Evolutionary conservation across 2,888 invertebrate species (phyloP).

Genomic region (Meloe dianella): DNA sequence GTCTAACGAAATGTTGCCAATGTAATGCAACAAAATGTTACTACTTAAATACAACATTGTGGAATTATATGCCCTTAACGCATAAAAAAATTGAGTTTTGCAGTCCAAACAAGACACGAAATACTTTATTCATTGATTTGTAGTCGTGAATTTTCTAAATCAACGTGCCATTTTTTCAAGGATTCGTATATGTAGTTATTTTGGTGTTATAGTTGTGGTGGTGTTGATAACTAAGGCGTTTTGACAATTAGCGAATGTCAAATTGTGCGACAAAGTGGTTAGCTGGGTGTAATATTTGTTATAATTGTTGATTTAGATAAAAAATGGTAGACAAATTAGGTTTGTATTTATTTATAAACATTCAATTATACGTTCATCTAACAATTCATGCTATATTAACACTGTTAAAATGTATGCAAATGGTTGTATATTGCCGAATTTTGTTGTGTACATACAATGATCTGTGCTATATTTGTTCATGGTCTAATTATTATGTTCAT

Average conservation of each 20-base stretch:
- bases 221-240: background rate
- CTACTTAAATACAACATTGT: no score
- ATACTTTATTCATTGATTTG: no score
- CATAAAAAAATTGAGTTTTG: no score
- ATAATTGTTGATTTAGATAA: slow-evolving; percentile 18
- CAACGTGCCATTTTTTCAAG: no score
- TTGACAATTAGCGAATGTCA: slow-evolving; percentile 27
- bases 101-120: no score
- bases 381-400: background rate
- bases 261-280: slow-evolving; percentile 23
- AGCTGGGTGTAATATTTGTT: slow-evolving; percentile 15
- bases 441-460: no score
- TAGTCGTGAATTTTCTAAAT: no score
- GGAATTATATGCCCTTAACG: no score
- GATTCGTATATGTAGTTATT: background rate
- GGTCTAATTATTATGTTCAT: slow-evolving; percentile 48
- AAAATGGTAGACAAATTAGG: slow-evolving; percentile 69
- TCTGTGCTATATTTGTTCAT: slow-evolving; percentile 45
- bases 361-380: background rate
- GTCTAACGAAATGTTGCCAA: no score
- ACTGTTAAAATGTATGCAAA: background rate
- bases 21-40: no score
- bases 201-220: background rate
- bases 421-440: no score
- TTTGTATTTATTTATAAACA: slow-evolving; percentile 55